Base-by-base conservation (phyloP, 2,797 vertebrate species). In the Anableps anableps region DNA sequence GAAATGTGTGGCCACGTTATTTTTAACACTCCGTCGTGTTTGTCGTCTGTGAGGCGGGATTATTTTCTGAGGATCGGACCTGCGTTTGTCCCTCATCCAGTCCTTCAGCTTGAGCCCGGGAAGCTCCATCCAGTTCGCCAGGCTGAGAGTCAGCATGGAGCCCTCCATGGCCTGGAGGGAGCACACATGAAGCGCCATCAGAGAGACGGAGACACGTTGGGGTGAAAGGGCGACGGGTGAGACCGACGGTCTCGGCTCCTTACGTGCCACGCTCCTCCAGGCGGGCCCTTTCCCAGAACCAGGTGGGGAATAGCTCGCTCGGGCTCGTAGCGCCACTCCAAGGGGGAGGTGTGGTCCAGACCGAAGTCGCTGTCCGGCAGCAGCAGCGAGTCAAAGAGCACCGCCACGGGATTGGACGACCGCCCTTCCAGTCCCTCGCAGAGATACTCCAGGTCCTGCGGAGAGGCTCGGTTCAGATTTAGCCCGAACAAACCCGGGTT, bases 91-190 rank as follows among this genome's bases (percentile, higher is more conserved):
- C 85, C 95, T 93, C 88, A 96, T 92, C 96, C 96, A 97, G 75
- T 97, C 96, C 83, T 97, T 97, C 80, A 97, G 93, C 68, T 96
- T 96, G 71, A 97, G 92, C 50, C 95, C 96, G 0, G 96, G 96
- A 5, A 97, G 95, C 77, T 97, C 96, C 96, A 97, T 97, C 96
- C 96, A 97, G 92, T 96, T 96, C 0, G 96, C 96, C 77, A 97
- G 90, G 74, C 96, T 97, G 68, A 97, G 93, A 0, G 96, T 97
- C 1, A 96, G 88, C 96, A 97, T 96, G 71, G 96, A 96, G 50
- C 96, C 96, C 87, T 97, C 96, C 96, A 97, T 97, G 0, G 95
- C 94, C 96, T 97, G 89, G 0, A 74, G 60, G 71, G 5, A 78
- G 5, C 62, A 76, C 45, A 86, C 55, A 77, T 4, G 9, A 36